These are phyloP conservation scores for Saguinus midas DNA, from an alignment of 2,113 vertebrate genomes.

Conservation along the genomic window DNA sequence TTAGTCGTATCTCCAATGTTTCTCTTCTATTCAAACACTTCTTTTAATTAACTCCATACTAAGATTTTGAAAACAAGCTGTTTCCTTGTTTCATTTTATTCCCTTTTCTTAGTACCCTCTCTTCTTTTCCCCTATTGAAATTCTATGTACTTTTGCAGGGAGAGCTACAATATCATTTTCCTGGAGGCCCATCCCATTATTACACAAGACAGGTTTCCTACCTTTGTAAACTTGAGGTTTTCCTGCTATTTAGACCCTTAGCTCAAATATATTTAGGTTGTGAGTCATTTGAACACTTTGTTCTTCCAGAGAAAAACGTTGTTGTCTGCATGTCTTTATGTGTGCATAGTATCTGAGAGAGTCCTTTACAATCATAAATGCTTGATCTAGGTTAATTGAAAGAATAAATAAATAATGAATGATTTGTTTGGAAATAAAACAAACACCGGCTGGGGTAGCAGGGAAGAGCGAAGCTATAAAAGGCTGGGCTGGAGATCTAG, in stretches of 20 bases:
- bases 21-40: neutral
- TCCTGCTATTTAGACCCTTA: neutral
- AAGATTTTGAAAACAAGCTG: neutral
- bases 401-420: constrained; percentile 25
- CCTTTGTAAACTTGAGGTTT: neutral
- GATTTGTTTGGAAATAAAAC: constrained; percentile 15
- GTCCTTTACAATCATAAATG: neutral
- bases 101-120: neutral
- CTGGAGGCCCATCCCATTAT: neutral
- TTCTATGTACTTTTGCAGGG: neutral
- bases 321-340: neutral
- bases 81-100: neutral
- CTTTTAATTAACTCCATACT: neutral
- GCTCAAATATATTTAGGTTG: neutral
- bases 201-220: neutral
- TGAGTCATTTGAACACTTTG: neutral
- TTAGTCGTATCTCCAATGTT: neutral
- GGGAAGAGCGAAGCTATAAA: neutral
- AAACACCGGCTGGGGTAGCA: neutral
- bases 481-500: neutral
- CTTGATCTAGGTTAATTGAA: neutral
- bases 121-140: neutral
- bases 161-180: neutral
- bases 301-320: neutral
- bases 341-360: neutral